phyloP scores from a whole-genome alignment of 2,888 invertebrate species.

The Stenolophus ochropezus region DNA sequence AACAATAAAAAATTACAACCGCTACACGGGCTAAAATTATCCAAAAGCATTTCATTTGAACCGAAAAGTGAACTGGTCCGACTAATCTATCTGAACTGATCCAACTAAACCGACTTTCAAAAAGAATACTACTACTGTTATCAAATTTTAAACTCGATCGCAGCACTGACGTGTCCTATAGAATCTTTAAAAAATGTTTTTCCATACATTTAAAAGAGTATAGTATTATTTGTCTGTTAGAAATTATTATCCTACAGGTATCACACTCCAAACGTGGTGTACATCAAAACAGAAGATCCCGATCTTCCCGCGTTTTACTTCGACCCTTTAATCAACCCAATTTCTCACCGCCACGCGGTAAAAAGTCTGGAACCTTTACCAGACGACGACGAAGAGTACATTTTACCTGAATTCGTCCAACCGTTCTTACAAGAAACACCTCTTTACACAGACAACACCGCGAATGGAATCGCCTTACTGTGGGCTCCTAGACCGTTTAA shows the following conservation, averaged over 20 bases:
- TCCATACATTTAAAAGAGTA: too few relatives aligned
- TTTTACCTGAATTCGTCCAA: slow-evolving; percentile 91
- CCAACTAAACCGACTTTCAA: too few relatives aligned
- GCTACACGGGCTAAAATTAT: too few relatives aligned
- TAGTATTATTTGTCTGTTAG: slow-evolving; percentile 46
- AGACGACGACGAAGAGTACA: slow-evolving; percentile 96
- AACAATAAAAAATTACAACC: too few relatives aligned
- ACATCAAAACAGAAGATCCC: slow-evolving; percentile 99
- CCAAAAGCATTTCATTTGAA: too few relatives aligned
- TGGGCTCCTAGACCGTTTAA: slow-evolving; percentile 99
- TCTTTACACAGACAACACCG: slow-evolving; percentile 98
- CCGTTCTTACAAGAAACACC: slow-evolving; percentile 97
- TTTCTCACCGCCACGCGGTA: slow-evolving; percentile 93
- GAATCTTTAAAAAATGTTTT: too few relatives aligned
- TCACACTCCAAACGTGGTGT: slow-evolving; percentile 99
- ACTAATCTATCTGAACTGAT: too few relatives aligned
- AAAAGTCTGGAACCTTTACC: slow-evolving; percentile 89
- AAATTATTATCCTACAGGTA: slow-evolving; percentile 81
- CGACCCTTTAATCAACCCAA: slow-evolving; percentile 99
- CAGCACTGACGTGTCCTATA: too few relatives aligned
- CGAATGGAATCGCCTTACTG: slow-evolving; percentile 96
- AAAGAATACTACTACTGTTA: too few relatives aligned
- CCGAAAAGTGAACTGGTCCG: too few relatives aligned
- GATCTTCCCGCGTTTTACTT: slow-evolving; percentile 99
- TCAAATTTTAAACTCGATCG: too few relatives aligned